Evolutionary conservation across 2,797 vertebrate genomes (phyloP).

Genomic region (Taenioides sp.): DNA sequence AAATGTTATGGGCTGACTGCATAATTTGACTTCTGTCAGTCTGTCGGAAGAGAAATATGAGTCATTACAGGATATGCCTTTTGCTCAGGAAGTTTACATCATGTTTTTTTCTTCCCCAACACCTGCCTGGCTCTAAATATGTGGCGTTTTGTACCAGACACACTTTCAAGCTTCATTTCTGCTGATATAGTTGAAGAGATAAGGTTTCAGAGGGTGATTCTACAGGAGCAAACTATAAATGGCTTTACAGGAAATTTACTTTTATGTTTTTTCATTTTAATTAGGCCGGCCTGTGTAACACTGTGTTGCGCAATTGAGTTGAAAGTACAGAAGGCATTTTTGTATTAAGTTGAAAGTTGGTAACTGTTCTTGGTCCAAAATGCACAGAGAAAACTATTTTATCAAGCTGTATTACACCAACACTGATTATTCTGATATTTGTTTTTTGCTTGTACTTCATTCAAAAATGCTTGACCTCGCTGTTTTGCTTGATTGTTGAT

Average conservation of each 20-base stretch:
- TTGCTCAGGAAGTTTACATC: slow-evolving; percentile 32
- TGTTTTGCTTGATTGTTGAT: background rate
- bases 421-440: too few relatives aligned
- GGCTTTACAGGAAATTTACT: slow-evolving; percentile 6
- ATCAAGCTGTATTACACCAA: background rate
- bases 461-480: background rate
- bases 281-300: background rate
- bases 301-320: background rate
- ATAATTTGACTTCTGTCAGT: slow-evolving; percentile 47
- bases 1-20: slow-evolving; percentile 52
- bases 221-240: background rate
- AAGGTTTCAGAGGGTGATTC: slow-evolving; percentile 1
- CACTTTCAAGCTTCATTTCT: background rate
- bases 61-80: slow-evolving; percentile 41
- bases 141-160: background rate
- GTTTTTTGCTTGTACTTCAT: background rate
- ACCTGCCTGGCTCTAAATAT: slow-evolving; percentile 1
- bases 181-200: background rate
- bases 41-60: slow-evolving; percentile 52
- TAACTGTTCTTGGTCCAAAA: too few relatives aligned
- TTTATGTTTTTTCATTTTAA: slow-evolving; percentile 9
- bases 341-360: background rate
- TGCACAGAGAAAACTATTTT: background rate
- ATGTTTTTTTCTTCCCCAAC: slow-evolving; percentile 5
- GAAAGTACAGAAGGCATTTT: background rate